Base-by-base conservation (phyloP, 1,140 invertebrate species). In the Neodiprion virginianus region DNA sequence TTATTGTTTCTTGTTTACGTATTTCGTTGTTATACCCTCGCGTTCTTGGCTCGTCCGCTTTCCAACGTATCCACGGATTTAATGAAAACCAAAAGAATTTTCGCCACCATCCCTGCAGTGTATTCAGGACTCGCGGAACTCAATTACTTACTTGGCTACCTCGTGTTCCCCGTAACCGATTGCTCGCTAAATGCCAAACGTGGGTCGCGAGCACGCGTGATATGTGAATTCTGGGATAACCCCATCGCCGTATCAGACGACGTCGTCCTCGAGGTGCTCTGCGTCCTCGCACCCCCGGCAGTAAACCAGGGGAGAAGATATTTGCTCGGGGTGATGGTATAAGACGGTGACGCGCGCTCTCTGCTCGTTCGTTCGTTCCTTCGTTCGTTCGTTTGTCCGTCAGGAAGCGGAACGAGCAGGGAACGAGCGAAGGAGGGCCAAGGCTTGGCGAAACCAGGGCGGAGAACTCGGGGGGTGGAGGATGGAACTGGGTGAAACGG, bases 281-380 rank as follows among this genome's bases (percentile, higher is more conserved):
- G 4, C 53, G 8, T 14, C 4, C 53, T 17, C 53, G 71, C 74
- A 74, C 67, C 73, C 74, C 75, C 77, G 71, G 72, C 76, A 74
- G 69, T 50, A 72, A 23, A 73, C 74, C 72, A 74, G 78, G 72
- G 73, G 77, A 72, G 71, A 40, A 40, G 85, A 83, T 86, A 85
- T 88, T 88, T 88, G 86, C 86, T 87, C 85, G 86, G 82, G 82
- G 85, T 84, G 85, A 87, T 88, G 86, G 85, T 80, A 83, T 85
- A 88, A 88, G 86, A 86, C 86, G 86, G 85, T 88, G 86, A 88
- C 86, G 86, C 86, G 84, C 84, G 87, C 82, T 83, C 85, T 83
- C 85, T 69, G 7, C 67, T 47, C 67, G 21, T 14, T 47, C 67
- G 67, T 14, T 68, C 72, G 21, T 14, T 47, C 67, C 7, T 14